Conservation (phyloP, 2,797 vertebrate species). For the Lophius americanus region DNA sequence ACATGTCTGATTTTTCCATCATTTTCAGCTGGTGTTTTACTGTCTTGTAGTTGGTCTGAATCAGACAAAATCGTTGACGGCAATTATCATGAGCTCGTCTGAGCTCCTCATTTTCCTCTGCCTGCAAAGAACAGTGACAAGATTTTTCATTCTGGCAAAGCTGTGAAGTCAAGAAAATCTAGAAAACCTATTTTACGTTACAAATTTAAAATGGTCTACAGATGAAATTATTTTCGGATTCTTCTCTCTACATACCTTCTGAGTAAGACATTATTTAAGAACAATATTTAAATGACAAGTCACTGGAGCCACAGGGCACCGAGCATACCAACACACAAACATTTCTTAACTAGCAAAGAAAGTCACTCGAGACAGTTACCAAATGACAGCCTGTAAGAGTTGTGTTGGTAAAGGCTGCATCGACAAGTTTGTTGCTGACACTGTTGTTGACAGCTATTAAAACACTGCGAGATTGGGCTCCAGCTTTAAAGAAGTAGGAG, state of each 20-base stretch:
- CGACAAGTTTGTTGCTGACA: conserved; percentile 58
- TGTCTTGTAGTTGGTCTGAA: conserved; percentile 89
- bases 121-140: conserved; percentile 70
- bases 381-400: conserved; percentile 52
- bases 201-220: conserved; percentile 42
- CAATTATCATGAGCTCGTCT: conserved; percentile 85
- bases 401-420: conserved; percentile 34
- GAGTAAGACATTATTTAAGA: conserved; percentile 69
- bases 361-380: conserved; percentile 50
- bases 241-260: too few species aligned
- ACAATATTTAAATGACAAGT: conserved; percentile 61
- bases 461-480: conserved; percentile 74
- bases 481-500: conserved; percentile 77
- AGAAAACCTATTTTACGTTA: not conserved
- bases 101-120: conserved; percentile 87
- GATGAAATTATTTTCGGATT: conserved; percentile 18
- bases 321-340: not conserved
- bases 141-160: not conserved
- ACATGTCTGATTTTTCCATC: conserved; percentile 84
- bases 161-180: not conserved
- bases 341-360: conserved; percentile 27
- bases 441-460: conserved; percentile 79
- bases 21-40: conserved; percentile 89
- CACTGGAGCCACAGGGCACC: conserved; percentile 47
- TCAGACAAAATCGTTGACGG: conserved; percentile 86